phyloP scores from a whole-genome alignment of 2,113 vertebrate genomes.

The Stomatorhinus ivindoensis region DNA sequence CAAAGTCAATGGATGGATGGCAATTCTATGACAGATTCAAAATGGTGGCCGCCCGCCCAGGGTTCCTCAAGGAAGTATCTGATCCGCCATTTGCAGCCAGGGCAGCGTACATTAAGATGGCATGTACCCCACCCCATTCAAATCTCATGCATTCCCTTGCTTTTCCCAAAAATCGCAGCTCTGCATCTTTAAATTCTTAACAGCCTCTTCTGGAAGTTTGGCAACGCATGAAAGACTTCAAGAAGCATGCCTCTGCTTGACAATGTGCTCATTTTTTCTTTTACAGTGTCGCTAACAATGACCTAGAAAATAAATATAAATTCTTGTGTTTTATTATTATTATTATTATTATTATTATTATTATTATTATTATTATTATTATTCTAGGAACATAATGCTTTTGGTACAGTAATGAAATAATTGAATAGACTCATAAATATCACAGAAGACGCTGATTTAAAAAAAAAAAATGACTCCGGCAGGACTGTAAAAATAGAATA shows the following conservation, averaged over 20 bases:
- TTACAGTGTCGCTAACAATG: neutral
- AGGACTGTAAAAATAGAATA: constrained; percentile 9
- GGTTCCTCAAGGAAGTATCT: neutral
- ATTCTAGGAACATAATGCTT: neutral
- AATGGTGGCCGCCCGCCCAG: neutral
- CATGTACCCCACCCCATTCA: neutral
- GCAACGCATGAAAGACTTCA: neutral
- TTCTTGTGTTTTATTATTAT: neutral
- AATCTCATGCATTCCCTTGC: neutral
- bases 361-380: neutral
- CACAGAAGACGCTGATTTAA: neutral
- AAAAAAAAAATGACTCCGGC: neutral
- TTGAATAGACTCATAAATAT: constrained; percentile 1
- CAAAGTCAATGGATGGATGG: neutral
- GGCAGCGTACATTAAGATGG: neutral
- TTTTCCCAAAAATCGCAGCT: neutral
- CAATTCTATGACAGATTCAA: neutral
- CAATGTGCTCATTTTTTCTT: neutral
- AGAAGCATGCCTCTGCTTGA: neutral
- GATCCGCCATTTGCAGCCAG: neutral
- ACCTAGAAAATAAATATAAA: constrained; percentile 13
- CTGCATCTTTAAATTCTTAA: neutral
- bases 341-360: neutral
- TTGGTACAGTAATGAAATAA: neutral
- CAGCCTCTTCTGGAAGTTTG: neutral